Evolutionary conservation across 2,113 vertebrate genomes (phyloP).

Genomic region (Ceyx cyanopectus): DNA sequence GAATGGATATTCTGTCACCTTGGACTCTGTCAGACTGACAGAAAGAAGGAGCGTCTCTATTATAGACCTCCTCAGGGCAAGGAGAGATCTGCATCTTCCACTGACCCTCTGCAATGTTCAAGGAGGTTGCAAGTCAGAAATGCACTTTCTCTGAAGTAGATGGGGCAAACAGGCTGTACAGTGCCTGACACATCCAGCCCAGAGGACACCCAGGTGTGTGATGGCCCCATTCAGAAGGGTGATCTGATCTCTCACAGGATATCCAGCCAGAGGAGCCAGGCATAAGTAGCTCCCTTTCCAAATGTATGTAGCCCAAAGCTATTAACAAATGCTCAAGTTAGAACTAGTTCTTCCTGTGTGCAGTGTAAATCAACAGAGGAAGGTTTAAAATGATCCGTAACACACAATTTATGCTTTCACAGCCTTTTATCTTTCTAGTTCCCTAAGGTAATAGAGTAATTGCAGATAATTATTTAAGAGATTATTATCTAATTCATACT

Average conservation of each 20-base stretch:
- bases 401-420: slow-evolving; percentile 22
- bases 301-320: background rate
- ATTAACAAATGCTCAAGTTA: background rate
- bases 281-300: background rate
- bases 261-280: background rate
- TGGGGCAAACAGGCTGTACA: rapidly evolving
- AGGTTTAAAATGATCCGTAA: slow-evolving; percentile 5
- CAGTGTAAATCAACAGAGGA: slow-evolving; percentile 26
- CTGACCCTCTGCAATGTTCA: rapidly evolving
- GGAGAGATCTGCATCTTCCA: background rate
- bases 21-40: background rate
- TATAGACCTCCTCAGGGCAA: background rate
- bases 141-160: background rate
- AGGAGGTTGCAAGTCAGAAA: background rate
- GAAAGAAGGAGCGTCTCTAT: background rate
- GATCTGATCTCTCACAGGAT: background rate
- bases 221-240: rapidly evolving
- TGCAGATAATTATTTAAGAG: slow-evolving; percentile 46
- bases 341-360: slow-evolving; percentile 28
- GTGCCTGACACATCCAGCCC: rapidly evolving
- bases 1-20: background rate
- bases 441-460: slow-evolving; percentile 54
- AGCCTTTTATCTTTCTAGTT: slow-evolving; percentile 34
- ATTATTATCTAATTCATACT: slow-evolving; percentile 43
- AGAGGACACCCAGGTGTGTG: background rate